A percentile compares a stretch with the other conserved stretches of the same genome.
These are phyloP conservation scores for Diadegma fenestrale DNA, from an alignment of 2,888 invertebrate genomes.

Conservation along the genomic window DNA sequence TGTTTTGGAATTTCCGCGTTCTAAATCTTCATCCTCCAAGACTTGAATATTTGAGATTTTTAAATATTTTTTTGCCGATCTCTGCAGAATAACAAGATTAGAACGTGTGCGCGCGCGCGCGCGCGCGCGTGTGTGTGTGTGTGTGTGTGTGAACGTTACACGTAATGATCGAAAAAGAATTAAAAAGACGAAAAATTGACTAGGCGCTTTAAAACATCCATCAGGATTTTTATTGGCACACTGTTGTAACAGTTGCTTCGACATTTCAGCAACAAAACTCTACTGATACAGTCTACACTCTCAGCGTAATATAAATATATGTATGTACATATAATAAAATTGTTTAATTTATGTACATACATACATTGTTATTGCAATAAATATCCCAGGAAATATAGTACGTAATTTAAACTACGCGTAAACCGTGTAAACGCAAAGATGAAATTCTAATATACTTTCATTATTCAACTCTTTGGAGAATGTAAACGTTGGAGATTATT, in stretches of 20 bases:
- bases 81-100: no score
- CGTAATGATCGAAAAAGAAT: not conserved
- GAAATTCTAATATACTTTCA: slow-evolving; percentile 49
- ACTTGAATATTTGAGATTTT: no score
- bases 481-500: slow-evolving; percentile 10
- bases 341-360: slow-evolving; percentile 3
- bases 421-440: slow-evolving; percentile 32
- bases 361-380: slow-evolving; percentile 36
- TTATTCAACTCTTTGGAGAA: slow-evolving; percentile 48
- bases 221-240: slow-evolving; percentile 68
- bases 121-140: no score
- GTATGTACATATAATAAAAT: slow-evolving; percentile 12
- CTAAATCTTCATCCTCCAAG: no score
- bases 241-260: slow-evolving; percentile 61
- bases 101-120: no score
- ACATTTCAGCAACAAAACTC: slow-evolving; percentile 26
- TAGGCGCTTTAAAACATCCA: slow-evolving; percentile 42
- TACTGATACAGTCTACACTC: slow-evolving; percentile 50
- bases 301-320: slow-evolving; percentile 23
- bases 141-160: no score
- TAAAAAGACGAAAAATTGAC: not conserved
- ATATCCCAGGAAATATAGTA: slow-evolving; percentile 21
- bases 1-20: no score
- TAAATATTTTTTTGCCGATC: no score
- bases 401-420: slow-evolving; percentile 6